phyloP scores from a whole-genome alignment of 2,797 vertebrate genomes.

The Danio choprae region DNA sequence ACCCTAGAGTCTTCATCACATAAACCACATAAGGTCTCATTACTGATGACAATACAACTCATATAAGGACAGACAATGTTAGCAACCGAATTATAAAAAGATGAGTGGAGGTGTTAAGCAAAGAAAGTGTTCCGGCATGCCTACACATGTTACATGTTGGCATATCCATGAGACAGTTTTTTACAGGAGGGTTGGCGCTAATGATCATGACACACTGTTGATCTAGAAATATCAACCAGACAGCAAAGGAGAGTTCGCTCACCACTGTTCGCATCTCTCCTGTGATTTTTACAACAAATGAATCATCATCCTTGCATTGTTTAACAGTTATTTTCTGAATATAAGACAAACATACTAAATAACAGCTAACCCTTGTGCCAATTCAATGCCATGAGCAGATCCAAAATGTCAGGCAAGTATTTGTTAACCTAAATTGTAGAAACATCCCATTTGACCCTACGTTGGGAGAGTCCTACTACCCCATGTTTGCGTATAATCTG shows the following conservation, averaged over 20 bases:
- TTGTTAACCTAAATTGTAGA: constrained; percentile 20
- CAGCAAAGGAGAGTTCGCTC: constrained; percentile 7
- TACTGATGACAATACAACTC: constrained; percentile 2
- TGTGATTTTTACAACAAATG: neutral
- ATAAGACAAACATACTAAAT: neutral
- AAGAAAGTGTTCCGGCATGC: constrained; percentile 31
- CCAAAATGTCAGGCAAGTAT: constrained; percentile 28
- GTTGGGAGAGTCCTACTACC: constrained; percentile 5
- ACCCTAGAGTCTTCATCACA: neutral
- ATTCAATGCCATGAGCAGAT: neutral
- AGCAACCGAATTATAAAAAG: neutral
- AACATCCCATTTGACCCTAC: constrained; percentile 11
- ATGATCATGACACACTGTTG: constrained; percentile 15
- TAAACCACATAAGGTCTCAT: neutral
- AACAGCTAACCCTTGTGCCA: constrained; percentile 11
- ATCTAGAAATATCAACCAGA: constrained; percentile 24
- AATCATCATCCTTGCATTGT: neutral
- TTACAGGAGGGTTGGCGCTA: constrained; percentile 11
- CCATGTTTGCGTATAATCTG: constrained; percentile 18
- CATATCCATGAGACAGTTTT: constrained; percentile 12
- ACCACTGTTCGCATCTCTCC: neutral
- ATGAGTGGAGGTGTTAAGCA: constrained; percentile 21
- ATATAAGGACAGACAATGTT: neutral
- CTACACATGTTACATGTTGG: constrained; percentile 34
- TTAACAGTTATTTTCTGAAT: neutral